Evolutionary conservation across 2,888 invertebrate species (phyloP), one percentile per base, ranked within the genome.

Genomic region (Coenonympha glycerion): DNA sequence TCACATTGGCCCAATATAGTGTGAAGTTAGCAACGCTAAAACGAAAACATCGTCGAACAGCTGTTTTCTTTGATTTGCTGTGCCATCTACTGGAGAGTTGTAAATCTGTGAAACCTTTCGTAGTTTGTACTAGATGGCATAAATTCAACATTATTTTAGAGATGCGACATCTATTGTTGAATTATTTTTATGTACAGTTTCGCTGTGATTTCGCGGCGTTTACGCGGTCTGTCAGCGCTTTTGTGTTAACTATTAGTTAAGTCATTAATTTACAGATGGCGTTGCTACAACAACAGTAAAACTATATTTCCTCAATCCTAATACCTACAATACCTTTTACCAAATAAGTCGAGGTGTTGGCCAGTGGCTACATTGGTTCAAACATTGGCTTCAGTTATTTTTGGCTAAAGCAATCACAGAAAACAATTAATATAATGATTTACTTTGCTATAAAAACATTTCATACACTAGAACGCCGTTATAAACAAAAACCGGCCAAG

Each of bases 1-100:
- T 63, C 53, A 55, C 56, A 55, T 63, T 5, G 13, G 11, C 3
- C 3, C 5, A 9, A 24, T 62, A 58, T 57, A 60, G 58, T 54
- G 63, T 77, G 80, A 81, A 80, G 77, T 76, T 78, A 61, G 66
- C 65, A 61, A 60, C 70, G 68, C 11, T 56, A 18, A 64, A 71
- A 69, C 64, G 66, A 73, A 76, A 72, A 73, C 69, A 73, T 66
- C 57, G 58, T 52, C 52, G 56, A 74, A 75, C 79, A 81, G 81
- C 82, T 82, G 80, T 73, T 80, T 33, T 61, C 9, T 24, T 36
- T 3, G 30, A 15, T 11, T 11, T 44, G 41, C 34, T 33, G 28
- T 46, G 44, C 31, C 56, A 45, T 52, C 50, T 49, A 36, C 22
- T 36, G 30, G 22, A 36, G 16, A 26, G 30, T n/a, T 40, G 8